Base-by-base conservation (phyloP, 1,140 invertebrate genomes). In the Drosophila baimaii region DNA sequence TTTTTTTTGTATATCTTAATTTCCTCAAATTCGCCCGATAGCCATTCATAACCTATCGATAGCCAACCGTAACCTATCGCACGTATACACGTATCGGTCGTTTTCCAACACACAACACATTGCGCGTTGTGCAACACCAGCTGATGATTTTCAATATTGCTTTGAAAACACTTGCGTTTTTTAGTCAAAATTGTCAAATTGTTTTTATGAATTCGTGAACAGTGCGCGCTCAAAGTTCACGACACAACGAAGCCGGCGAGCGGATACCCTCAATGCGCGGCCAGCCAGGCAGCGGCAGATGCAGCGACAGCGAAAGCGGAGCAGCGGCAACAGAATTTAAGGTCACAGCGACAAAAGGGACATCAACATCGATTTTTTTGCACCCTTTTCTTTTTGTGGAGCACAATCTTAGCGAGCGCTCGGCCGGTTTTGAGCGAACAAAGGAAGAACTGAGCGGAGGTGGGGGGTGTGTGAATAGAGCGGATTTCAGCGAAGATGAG, bases 311-410 rank as follows among this genome's bases (percentile, higher is more conserved):
- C 33, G 33, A 52, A 52, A 21, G 47, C 43, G 23, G 27, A 65
- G 49, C 33, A 55, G 55, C 37, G 49, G 15, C 46, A 39, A 62
- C 35, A 51, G 54, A 59, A 63, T 63, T 29, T 63, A 41, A 41
- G 61, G 61, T 61, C 54, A 59, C 39, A 56, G 47, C 37, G 44
- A 69, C 47, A 76, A 82, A 79, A 83, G 80, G 83, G 77, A 89
- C 79, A 83, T 85, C 75, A 76, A 81, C 81, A 85, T 88, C 83
- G 83, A 88, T 88, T 88, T 86, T 81, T 88, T 88, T 89, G 81
- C 83, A 83, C 84, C 84, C 83, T 83, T 89, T 76, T 71, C 55
- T 69, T 63, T 56, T 39, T 21, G 72, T 68, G 61, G 49, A 39
- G 79, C 79, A 78, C 54, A 79, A 66, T 63, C 58, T 77, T n/a